Conservation (phyloP, 30 jellyfish, hydroid and myxozoan genomes). For the Chrysaora quinquecirrha region DNA sequence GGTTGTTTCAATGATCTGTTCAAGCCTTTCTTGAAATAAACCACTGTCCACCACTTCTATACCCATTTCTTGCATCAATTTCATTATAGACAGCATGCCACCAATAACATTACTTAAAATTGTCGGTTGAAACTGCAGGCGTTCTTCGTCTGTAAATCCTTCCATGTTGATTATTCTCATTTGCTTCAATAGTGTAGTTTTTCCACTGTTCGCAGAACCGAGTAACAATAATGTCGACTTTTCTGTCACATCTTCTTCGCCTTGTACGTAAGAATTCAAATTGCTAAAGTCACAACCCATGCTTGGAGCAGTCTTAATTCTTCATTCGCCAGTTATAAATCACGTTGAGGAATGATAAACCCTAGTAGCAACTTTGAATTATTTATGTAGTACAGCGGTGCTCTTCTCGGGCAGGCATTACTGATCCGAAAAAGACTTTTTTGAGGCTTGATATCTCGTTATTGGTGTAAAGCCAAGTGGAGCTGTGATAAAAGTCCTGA, state of each 20-base stretch:
- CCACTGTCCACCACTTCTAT: background rate
- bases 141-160: constrained; percentile 60
- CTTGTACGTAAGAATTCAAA: no score
- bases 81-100: background rate
- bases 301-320: no score
- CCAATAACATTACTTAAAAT: constrained; percentile 16
- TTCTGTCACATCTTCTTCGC: background rate
- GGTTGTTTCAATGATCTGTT: background rate
- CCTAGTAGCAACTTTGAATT: no score
- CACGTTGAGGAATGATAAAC: no score
- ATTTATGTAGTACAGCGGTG: no score
- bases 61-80: background rate
- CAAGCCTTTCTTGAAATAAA: background rate
- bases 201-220: constrained; percentile 60
- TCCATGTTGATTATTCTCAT: constrained; percentile 63
- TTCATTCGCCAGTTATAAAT: no score
- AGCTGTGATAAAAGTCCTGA: no score
- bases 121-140: background rate
- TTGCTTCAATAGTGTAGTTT: constrained; percentile 68
- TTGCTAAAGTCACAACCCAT: no score
- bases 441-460: no score
- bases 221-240: constrained; percentile 15
- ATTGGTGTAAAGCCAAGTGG: no score
- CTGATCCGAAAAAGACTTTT: no score
- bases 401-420: no score